phyloP scores from a whole-genome alignment of 2,888 invertebrate genomes.

The Melitaea athalia region DNA sequence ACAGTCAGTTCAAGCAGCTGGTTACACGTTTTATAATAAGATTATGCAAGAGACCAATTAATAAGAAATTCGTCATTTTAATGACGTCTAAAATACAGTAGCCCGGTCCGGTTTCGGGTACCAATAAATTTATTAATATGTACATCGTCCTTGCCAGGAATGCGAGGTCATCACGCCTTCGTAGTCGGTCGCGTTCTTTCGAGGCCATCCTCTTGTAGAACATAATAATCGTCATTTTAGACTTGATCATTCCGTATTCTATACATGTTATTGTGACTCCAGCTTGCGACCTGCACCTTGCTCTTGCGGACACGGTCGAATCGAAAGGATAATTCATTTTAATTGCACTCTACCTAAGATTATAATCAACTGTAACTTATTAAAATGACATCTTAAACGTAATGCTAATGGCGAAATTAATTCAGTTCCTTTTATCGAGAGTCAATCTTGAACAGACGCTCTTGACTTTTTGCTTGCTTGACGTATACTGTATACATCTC shows the following conservation, averaged over 20 bases:
- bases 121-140: constrained; percentile 51
- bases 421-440: constrained; percentile 28
- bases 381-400: constrained; percentile 4
- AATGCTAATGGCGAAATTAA: constrained; percentile 21
- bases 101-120: constrained; percentile 47
- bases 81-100: constrained; percentile 37
- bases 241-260: constrained; percentile 67
- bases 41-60: background rate
- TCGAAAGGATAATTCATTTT: constrained; percentile 3
- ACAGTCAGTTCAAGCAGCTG: background rate
- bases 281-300: constrained; percentile 56
- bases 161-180: constrained; percentile 78
- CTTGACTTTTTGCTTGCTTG: constrained; percentile 24
- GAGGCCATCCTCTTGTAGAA: constrained; percentile 70
- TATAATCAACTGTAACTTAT: background rate
- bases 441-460: constrained; percentile 14
- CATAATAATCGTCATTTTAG: constrained; percentile 65
- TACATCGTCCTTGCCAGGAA: constrained; percentile 79
- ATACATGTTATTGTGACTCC: constrained; percentile 64
- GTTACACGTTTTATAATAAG: background rate
- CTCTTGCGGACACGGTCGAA: constrained; percentile 35
- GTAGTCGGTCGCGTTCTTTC: constrained; percentile 66
- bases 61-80: constrained; percentile 29
- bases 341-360: background rate
- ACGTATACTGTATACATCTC: constrained; percentile 12